Conservation (phyloP, 2,113 vertebrate species). For the Nannobrachium achirus region DNA sequence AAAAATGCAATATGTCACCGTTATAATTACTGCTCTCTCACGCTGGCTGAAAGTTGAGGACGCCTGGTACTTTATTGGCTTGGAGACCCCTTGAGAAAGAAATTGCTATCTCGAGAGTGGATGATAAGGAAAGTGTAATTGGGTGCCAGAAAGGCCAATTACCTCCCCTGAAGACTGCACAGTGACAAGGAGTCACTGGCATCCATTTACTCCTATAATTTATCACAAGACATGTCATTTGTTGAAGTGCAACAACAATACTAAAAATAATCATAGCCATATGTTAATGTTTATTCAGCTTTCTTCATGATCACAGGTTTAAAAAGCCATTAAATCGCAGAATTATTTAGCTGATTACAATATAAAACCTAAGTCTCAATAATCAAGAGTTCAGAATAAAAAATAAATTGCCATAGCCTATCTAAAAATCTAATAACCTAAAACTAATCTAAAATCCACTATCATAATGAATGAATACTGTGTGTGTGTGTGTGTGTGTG, state of each 20-base stretch:
- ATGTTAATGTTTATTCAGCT: too few species aligned
- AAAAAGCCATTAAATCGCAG: too few species aligned
- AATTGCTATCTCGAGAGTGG: constrained; percentile 64
- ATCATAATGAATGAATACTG: too few species aligned
- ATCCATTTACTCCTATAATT: constrained; percentile 37
- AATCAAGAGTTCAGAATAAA: too few species aligned
- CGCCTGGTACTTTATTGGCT: constrained; percentile 56
- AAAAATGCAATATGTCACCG: constrained; percentile 47
- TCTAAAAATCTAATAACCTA: too few species aligned
- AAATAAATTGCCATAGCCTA: too few species aligned
- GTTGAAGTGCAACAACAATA: background rate
- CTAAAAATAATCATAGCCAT: too few species aligned
- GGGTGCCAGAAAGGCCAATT: constrained; percentile 62
- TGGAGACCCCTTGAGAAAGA: constrained; percentile 57
- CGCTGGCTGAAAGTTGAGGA: constrained; percentile 50
- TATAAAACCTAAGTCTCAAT: too few species aligned
- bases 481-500: background rate
- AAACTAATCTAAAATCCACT: too few species aligned
- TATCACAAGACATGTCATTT: constrained; percentile 24
- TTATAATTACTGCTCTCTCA: constrained; percentile 63
- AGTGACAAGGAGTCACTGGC: constrained; percentile 32
- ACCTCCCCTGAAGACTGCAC: constrained; percentile 37
- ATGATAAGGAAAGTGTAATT: constrained; percentile 69
- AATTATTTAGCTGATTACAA: too few species aligned
- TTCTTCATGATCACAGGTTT: too few species aligned